A percentile compares a stretch with the other conserved stretches of the same genome.
Evolutionary conservation across 2,888 invertebrate genomes (phyloP).

Genomic region (Diplolepis rosae): DNA sequence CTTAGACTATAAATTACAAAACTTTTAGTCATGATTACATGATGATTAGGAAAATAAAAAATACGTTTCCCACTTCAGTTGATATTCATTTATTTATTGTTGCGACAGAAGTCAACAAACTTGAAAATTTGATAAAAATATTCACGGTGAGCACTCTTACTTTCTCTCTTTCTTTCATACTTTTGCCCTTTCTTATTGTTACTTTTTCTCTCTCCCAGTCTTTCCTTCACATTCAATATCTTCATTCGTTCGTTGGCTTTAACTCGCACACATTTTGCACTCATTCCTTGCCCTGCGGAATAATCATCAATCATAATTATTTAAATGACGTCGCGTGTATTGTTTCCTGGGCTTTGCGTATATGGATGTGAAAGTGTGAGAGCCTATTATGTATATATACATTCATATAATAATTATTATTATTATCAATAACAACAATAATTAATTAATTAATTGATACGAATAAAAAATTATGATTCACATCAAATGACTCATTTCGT

Average conservation of each 20-base stretch:
- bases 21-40: too few species aligned
- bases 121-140: slow-evolving; percentile 75
- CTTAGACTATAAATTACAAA: too few species aligned
- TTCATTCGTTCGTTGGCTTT: slow-evolving; percentile 27
- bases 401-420: slow-evolving; percentile 72
- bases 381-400: slow-evolving; percentile 68
- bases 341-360: slow-evolving; percentile 46
- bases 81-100: slow-evolving; percentile 73
- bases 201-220: slow-evolving; percentile 28
- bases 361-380: slow-evolving; percentile 61
- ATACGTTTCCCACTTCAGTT: slow-evolving; percentile 63
- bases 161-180: slow-evolving; percentile 59
- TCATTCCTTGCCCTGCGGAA: slow-evolving; percentile 36
- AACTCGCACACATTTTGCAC: slow-evolving; percentile 37
- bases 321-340: not conserved
- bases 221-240: slow-evolving; percentile 30
- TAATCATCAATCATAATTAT: slow-evolving; percentile 44
- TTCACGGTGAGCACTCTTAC: slow-evolving; percentile 73
- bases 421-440: slow-evolving; percentile 73
- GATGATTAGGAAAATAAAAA: not conserved
- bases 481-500: slow-evolving; percentile 67
- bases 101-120: slow-evolving; percentile 73
- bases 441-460: slow-evolving; percentile 71
- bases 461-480: slow-evolving; percentile 72
- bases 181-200: slow-evolving; percentile 1